A percentile compares a stretch with the other conserved stretches of the same genome.
These are phyloP conservation scores for Lota lota DNA, from an alignment of 2,113 vertebrate species.

Conservation along the genomic window DNA sequence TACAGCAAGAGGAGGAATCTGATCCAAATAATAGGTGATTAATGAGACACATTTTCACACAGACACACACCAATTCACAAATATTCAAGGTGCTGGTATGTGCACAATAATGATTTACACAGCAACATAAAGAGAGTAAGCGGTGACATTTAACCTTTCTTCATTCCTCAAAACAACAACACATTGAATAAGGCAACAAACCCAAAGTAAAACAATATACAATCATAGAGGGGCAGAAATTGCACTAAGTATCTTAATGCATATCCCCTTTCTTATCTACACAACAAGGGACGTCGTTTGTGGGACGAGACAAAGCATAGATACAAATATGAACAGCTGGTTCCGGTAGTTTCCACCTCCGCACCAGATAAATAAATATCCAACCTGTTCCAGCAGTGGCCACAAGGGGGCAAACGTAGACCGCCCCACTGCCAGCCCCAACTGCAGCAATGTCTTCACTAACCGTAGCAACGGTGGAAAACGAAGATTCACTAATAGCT, in stretches of 20 bases:
- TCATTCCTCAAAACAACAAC: constrained; percentile 23
- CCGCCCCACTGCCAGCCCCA: neutral
- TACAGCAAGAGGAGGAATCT: neutral
- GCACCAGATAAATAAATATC: neutral
- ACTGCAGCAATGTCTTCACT: constrained; percentile 12
- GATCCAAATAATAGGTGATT: neutral
- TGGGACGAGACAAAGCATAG: neutral
- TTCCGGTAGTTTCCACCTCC: neutral
- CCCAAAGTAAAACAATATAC: constrained; percentile 10
- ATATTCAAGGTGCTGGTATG: neutral
- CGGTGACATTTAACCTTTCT: constrained; percentile 18
- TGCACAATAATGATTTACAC: neutral
- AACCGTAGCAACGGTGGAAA: neutral
- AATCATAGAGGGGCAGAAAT: constrained; percentile 5
- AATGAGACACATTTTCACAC: neutral
- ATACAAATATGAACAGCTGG: neutral
- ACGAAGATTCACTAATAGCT: neutral
- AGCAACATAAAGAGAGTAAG: constrained; percentile 6
- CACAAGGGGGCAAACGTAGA: constrained; percentile 32
- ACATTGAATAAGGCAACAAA: constrained; percentile 49
- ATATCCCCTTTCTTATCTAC: constrained; percentile 7
- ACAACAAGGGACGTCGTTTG: neutral
- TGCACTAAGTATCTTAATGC: constrained; percentile 7
- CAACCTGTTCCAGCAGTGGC: constrained; percentile 5
- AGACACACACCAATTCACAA: constrained; percentile 6